Conservation (phyloP, 2,888 invertebrate genomes). For the Eristalis pertinax region DNA sequence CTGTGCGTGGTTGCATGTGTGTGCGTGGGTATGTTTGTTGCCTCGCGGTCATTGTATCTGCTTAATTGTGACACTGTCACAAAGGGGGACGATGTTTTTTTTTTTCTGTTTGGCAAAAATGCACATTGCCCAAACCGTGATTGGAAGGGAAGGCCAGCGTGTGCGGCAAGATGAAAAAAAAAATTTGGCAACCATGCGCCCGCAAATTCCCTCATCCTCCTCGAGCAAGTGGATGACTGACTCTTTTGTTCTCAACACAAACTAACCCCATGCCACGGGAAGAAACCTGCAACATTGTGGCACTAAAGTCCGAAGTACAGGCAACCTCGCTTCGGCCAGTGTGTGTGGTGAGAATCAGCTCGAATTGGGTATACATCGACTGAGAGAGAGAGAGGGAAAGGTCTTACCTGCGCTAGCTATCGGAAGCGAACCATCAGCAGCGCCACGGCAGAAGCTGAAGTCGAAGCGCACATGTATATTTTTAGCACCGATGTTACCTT, state of each 20-base stretch:
- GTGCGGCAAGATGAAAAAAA: not conserved
- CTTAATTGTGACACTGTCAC: conserved; percentile 53
- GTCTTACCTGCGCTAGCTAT: conserved; percentile 20
- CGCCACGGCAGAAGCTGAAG: not conserved
- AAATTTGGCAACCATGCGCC: conserved; percentile 57
- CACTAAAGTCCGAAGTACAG: conserved; percentile 2
- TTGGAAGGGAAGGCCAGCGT: not conserved
- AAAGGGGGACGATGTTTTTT: conserved; percentile 11
- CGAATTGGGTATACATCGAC: too few species aligned
- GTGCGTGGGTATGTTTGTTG: not conserved
- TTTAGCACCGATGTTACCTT: conserved; percentile 69
- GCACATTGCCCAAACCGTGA: not conserved
- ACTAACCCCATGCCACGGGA: not conserved
- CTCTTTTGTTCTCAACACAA: not conserved
- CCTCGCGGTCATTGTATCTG: conserved; percentile 60
- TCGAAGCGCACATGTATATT: conserved; percentile 43
- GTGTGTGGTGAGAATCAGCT: too few species aligned
- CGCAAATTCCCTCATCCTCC: conserved; percentile 2
- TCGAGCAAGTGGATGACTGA: not conserved
- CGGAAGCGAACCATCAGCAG: not conserved
- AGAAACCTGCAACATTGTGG: conserved; percentile 5
- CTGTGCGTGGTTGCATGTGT: not conserved
- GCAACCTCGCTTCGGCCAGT: not conserved
- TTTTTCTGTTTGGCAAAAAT: not conserved
- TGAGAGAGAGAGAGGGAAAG: not conserved